Evolutionary conservation across 2,113 vertebrate genomes (phyloP).

Genomic region (Mobula hypostoma): DNA sequence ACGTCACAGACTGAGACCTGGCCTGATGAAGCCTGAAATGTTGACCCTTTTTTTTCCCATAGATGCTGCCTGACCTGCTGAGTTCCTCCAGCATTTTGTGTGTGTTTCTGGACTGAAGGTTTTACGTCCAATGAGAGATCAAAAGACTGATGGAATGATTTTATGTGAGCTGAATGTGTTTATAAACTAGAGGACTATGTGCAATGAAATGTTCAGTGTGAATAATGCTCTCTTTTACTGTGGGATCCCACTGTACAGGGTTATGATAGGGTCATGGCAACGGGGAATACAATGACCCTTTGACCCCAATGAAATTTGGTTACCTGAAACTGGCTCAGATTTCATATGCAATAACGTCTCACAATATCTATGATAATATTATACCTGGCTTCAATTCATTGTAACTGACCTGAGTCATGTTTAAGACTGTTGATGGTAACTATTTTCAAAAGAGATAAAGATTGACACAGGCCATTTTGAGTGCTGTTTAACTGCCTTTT

Average conservation of each 20-base stretch:
- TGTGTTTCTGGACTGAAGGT: neutral
- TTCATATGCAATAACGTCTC: neutral
- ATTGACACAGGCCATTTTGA: neutral
- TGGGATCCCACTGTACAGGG: neutral
- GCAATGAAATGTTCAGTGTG: too few species aligned
- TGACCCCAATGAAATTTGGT: neutral
- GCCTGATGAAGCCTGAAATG: too few species aligned
- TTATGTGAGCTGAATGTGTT: neutral
- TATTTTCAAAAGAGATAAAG: neutral
- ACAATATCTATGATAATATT: neutral
- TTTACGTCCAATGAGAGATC: neutral
- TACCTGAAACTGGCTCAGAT: neutral
- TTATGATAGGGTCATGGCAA: neutral
- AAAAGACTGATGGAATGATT: neutral
- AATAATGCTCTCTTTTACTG: neutral
- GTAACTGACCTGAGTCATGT: neutral
- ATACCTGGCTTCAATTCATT: slow-evolving; percentile 7
- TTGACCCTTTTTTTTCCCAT: too few species aligned
- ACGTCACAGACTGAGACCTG: too few species aligned
- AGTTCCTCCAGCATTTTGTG: too few species aligned
- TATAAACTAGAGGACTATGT: neutral
- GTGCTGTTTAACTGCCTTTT: neutral
- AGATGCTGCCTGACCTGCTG: too few species aligned
- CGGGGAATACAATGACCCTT: neutral
- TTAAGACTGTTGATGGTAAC: neutral